phyloP scores from a whole-genome alignment of 2,888 invertebrate species.

The Orthosia gothica region DNA sequence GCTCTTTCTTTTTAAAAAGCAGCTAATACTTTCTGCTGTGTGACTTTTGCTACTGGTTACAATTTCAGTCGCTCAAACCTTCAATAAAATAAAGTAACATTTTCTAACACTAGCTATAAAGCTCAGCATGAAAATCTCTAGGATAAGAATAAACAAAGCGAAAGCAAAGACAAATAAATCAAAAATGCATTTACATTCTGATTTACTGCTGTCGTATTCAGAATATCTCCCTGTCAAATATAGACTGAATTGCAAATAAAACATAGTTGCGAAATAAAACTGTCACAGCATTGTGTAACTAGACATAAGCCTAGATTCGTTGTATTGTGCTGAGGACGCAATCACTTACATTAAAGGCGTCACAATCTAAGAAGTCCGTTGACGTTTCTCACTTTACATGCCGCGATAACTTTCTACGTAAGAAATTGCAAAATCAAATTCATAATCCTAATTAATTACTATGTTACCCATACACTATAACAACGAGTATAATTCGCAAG shows the following conservation, averaged over 20 bases:
- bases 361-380: too few relatives aligned
- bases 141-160: constrained; percentile 27
- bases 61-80: background rate
- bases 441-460: too few relatives aligned
- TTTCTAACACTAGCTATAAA: constrained; percentile 1
- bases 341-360: background rate
- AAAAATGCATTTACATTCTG: constrained; percentile 41
- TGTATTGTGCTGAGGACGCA: background rate
- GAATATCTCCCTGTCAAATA: constrained; percentile 18
- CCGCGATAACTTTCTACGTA: too few relatives aligned
- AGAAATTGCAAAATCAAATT: too few relatives aligned
- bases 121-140: constrained; percentile 7
- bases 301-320: constrained; percentile 5
- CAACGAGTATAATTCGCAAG: too few relatives aligned
- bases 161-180: constrained; percentile 23
- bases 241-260: background rate
- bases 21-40: background rate
- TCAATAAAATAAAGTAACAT: background rate
- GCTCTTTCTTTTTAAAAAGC: background rate
- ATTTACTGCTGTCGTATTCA: constrained; percentile 31
- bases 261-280: constrained; percentile 1
- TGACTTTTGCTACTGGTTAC: background rate
- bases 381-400: too few relatives aligned
- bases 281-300: constrained; percentile 10
- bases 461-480: too few relatives aligned